These are phyloP conservation scores for Cossypha polioptera DNA, from an alignment of 2,797 vertebrate species.

Conservation along the genomic window DNA sequence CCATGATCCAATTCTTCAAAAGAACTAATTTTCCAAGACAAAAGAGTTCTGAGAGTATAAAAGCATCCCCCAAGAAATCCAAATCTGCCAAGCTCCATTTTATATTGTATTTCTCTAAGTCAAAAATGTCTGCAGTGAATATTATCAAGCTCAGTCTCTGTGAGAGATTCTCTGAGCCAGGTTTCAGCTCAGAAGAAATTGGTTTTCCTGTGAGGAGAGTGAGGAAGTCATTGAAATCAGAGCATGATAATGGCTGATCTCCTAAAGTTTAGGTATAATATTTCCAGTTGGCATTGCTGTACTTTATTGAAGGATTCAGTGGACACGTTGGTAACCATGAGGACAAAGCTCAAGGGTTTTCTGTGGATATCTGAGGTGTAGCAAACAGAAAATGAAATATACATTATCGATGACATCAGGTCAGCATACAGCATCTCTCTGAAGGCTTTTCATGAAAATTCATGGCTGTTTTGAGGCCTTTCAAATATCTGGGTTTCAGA, in stretches of 20 bases:
- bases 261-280: not conserved
- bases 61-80: not conserved
- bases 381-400: not conserved
- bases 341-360: conserved; percentile 1
- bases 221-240: not conserved
- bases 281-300: not conserved
- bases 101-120: not conserved
- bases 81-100: not conserved
- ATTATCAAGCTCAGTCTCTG: not conserved
- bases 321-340: not conserved
- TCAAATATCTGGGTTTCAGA: not conserved
- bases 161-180: not conserved
- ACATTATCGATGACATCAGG: not conserved
- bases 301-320: not conserved
- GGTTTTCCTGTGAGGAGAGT: not conserved
- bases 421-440: not conserved
- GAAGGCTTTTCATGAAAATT: conserved; percentile 20
- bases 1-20: not conserved
- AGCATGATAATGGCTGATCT: not conserved
- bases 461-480: not conserved
- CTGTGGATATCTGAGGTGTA: not conserved
- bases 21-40: not conserved
- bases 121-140: not conserved
- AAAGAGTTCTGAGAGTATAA: not conserved
- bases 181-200: not conserved